Evolutionary conservation across 1,140 invertebrate genomes (phyloP), one percentile per base, ranked within the genome.

Genomic region (Pseudomyrmex flavicornis): DNA sequence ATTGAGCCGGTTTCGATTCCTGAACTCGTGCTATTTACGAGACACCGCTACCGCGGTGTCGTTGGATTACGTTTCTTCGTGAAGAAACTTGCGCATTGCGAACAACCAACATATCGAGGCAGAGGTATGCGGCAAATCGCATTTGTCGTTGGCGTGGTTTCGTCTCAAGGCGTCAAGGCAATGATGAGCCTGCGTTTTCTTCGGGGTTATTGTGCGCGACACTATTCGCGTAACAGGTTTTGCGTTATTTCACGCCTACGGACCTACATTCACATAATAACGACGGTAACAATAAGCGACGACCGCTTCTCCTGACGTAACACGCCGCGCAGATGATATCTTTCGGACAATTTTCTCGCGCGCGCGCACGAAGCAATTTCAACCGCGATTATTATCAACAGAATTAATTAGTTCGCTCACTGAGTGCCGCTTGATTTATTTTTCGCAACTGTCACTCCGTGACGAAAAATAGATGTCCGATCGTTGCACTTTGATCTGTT

Each of bases 141-240:
- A 20, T 58, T 35, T n/a, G 35, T 54, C 52, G 52, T 56, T 62
- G 72, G 54, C 20, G 44, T 65, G 35, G 22, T 52, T 62, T 4
- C n/a, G 48, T 83, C 58, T 15, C 54, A 56, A 56, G 56, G 62
- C 54, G 20, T 62, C 59, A 54, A 44, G 58, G 83, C 15, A n/a
- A 54, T 58, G 52, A 85, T 77, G 84, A 85, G 58, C 63, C 50
- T 52, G 83, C 83, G 13, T 63, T 85, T 86, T 85, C 85, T 50
- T 44, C 50, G 72, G 2, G 56, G 20, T 58, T 84, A 59, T 82
- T 73, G 77, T 50, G 77, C 73, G 50, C 66, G 52, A 76, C 48
- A 63, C 35, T 68, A 68, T 72, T 72, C 75, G 65, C 54, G 66
- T 73, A 86, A 85, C 85, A 86, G 72, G 59, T 79, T 79, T 68